Evolutionary conservation across 2,888 invertebrate genomes (phyloP), one percentile per base, ranked within the genome.

Genomic region (Cylloceria caligata): DNA sequence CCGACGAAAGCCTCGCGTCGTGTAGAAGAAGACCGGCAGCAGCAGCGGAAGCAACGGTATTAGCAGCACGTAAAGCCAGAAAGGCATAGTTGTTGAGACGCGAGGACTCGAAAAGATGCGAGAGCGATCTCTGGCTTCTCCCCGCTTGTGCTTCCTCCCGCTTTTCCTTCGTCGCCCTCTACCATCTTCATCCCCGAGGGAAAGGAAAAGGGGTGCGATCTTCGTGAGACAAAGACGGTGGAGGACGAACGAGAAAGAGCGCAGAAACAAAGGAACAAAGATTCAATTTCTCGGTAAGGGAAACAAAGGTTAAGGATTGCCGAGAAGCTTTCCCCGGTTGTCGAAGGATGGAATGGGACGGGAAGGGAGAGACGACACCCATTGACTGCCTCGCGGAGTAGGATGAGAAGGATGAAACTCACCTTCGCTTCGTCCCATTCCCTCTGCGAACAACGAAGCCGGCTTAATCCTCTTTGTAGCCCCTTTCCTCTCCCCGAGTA

Each of bases 251-350:
- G 36, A 52, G 24, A 72, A 30, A 68, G 42, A 52, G 49, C 55
- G 24, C 57, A 62, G 73, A 81, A 79, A 83, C 79, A 83, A 81
- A 82, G 79, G 82, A 82, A 82, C 72, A 77, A 82, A 82, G 81
- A 81, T 81, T 81, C 81, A 81, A 75, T 79, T 71, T 79, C 80
- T 75, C 75, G 80, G 42, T 75, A 75, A 79, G 60, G 80, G 80
- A 83, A 83, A 83, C 82, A 83, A 76, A 83, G 82, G 71, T 72
- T 79, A 76, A 72, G 75, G 75, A 76, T 76, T 67, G 80, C 71
- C 71, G 72, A 72, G 72, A 67, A 82, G 79, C 77, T 81, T 81
- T 74, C 68, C 57, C 57, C 47, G 45, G 76, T 68, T 57, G 72
- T 71, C 42, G 81, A 42, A 42, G 76, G 67, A n/a, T n/a, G n/a